These are phyloP conservation scores for Brachionus calyciflorus DNA, from an alignment of 1,140 invertebrate genomes.

Conservation along the genomic window DNA sequence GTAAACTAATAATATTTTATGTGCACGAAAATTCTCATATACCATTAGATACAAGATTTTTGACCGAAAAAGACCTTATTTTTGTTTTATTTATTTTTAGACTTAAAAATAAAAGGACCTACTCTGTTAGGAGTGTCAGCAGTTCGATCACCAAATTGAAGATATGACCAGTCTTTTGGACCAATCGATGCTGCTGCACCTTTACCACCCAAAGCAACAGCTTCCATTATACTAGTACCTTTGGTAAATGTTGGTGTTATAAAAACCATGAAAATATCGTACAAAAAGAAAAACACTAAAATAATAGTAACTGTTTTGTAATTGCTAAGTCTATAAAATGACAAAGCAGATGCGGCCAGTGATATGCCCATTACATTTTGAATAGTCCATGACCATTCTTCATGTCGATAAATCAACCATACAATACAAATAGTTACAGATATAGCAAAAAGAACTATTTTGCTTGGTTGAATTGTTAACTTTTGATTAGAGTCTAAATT, in stretches of 20 bases:
- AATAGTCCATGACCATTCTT: constrained; percentile 41
- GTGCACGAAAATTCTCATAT: too few relatives aligned
- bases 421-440: neutral
- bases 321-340: constrained; percentile 35
- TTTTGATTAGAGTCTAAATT: constrained; percentile 8
- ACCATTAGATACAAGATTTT: too few relatives aligned
- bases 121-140: constrained; percentile 39
- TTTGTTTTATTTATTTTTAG: too few relatives aligned
- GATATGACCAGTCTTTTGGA: constrained; percentile 17
- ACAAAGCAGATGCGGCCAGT: constrained; percentile 15
- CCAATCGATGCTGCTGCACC: constrained; percentile 53
- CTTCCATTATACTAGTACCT: constrained; percentile 68
- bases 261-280: constrained; percentile 71
- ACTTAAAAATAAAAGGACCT: too few relatives aligned
- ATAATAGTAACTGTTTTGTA: constrained; percentile 57
- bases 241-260: constrained; percentile 67
- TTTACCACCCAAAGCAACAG: constrained; percentile 64
- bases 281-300: constrained; percentile 65
- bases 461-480: neutral
- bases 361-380: constrained; percentile 37
- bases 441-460: neutral
- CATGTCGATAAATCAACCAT: constrained; percentile 33
- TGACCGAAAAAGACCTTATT: too few relatives aligned
- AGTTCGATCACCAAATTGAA: constrained; percentile 19
- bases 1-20: too few relatives aligned